Evolutionary conservation across 2,797 vertebrate genomes (phyloP).

Genomic region (Pagetopsis macropterus): DNA sequence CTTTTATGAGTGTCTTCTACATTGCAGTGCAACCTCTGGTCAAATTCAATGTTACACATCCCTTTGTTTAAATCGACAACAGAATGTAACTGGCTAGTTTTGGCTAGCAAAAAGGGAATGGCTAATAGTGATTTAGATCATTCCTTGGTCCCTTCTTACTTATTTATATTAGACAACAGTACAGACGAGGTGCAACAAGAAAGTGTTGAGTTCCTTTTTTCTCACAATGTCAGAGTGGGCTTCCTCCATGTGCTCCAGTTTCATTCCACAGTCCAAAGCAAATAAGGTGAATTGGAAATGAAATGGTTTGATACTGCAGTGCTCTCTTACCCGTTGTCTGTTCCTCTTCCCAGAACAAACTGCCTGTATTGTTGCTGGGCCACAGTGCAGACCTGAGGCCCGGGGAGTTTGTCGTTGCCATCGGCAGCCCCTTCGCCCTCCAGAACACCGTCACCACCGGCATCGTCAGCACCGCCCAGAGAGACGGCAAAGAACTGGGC

Average conservation of each 20-base stretch:
- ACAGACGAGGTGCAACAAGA: no score
- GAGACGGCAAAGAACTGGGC: slow-evolving; percentile 93
- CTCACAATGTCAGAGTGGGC: no score
- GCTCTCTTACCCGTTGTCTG: background rate
- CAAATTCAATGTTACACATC: no score
- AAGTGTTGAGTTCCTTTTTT: no score
- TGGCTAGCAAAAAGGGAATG: no score
- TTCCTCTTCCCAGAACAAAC: slow-evolving; percentile 81
- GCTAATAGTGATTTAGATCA: background rate
- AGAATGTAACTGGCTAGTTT: no score
- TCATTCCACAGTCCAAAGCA: background rate
- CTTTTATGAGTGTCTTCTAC: background rate
- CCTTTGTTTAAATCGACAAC: no score
- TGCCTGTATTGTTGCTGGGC: slow-evolving; percentile 87
- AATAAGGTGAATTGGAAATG: background rate
- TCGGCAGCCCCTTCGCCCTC: slow-evolving; percentile 94
- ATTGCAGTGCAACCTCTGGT: no score
- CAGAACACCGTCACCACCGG: slow-evolving; percentile 97
- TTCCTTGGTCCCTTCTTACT: background rate
- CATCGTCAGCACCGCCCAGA: slow-evolving; percentile 93
- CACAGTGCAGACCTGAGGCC: slow-evolving; percentile 92
- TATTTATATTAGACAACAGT: background rate
- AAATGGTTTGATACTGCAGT: background rate
- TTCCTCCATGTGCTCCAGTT: no score
- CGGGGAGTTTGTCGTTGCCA: slow-evolving; percentile 95